phyloP scores from a whole-genome alignment of 2,113 vertebrate genomes.

The Phainopepla nitens region DNA sequence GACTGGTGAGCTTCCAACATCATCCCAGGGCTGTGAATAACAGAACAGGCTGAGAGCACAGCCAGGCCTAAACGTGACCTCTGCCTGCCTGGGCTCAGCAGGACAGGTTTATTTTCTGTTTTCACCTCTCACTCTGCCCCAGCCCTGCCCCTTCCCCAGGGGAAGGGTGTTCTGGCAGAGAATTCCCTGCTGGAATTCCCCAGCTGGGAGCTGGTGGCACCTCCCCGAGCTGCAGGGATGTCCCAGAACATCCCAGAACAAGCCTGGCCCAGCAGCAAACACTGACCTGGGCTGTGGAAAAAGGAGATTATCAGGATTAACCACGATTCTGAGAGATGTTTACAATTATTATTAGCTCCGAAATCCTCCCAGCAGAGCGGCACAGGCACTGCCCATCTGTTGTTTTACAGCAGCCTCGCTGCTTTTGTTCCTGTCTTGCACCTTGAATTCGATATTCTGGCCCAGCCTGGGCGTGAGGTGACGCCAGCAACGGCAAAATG shows the following conservation, averaged over 20 bases:
- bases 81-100: neutral
- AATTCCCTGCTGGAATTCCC: fast-evolving
- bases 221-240: too few relatives aligned
- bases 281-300: too few relatives aligned
- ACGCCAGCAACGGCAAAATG: neutral
- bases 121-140: neutral
- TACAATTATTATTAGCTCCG: conserved; percentile 38
- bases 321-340: neutral
- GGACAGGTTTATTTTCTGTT: neutral
- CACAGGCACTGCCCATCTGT: neutral
- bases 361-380: neutral
- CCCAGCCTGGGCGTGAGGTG: neutral
- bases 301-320: conserved; percentile 28
- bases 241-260: neutral
- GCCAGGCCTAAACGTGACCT: neutral
- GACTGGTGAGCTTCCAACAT: neutral
- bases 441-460: neutral
- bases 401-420: neutral
- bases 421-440: neutral
- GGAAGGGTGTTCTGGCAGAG: neutral
- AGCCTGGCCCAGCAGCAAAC: too few relatives aligned
- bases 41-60: neutral
- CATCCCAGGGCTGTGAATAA: neutral
- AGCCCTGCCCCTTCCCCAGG: too few relatives aligned
- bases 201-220: too few relatives aligned